A percentile compares a stretch with the other conserved stretches of the same genome.
These are phyloP conservation scores for Lasaia peninsularis DNA, from an alignment of 1,140 invertebrate species.

Conservation along the genomic window DNA sequence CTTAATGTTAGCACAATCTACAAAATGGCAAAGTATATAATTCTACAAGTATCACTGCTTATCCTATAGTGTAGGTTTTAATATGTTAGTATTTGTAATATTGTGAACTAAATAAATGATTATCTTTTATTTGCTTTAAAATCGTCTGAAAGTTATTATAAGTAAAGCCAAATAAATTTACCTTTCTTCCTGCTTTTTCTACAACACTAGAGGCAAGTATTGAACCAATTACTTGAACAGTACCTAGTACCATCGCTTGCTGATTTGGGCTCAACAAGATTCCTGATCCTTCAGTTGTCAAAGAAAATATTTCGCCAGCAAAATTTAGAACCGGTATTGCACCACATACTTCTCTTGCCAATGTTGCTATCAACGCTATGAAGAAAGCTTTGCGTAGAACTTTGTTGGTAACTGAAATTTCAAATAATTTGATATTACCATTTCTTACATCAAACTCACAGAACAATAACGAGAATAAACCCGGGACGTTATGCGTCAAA, in stretches of 20 bases:
- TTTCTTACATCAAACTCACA: background rate
- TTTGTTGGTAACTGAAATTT: constrained; percentile 32
- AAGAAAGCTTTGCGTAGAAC: constrained; percentile 34
- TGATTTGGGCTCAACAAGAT: constrained; percentile 50
- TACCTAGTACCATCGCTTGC: constrained; percentile 58
- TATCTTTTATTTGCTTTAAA: background rate
- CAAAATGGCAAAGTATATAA: too few species aligned
- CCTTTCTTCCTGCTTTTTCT: constrained; percentile 56
- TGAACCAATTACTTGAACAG: constrained; percentile 49
- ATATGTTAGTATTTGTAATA: too few species aligned
- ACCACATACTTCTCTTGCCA: constrained; percentile 21
- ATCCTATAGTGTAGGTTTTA: too few species aligned
- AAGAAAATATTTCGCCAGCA: constrained; percentile 49
- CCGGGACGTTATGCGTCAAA: too few species aligned
- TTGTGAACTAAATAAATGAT: too few species aligned
- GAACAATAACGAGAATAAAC: too few species aligned
- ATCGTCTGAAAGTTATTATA: background rate
- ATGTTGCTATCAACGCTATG: constrained; percentile 31
- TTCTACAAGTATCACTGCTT: too few species aligned
- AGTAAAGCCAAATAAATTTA: constrained; percentile 20
- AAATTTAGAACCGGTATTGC: constrained; percentile 49
- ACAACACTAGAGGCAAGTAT: constrained; percentile 45
- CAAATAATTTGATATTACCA: background rate
- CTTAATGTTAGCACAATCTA: too few species aligned
- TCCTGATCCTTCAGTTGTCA: constrained; percentile 32